phyloP scores from a whole-genome alignment of 2,113 vertebrate species.

The Cygnus buccinator region DNA sequence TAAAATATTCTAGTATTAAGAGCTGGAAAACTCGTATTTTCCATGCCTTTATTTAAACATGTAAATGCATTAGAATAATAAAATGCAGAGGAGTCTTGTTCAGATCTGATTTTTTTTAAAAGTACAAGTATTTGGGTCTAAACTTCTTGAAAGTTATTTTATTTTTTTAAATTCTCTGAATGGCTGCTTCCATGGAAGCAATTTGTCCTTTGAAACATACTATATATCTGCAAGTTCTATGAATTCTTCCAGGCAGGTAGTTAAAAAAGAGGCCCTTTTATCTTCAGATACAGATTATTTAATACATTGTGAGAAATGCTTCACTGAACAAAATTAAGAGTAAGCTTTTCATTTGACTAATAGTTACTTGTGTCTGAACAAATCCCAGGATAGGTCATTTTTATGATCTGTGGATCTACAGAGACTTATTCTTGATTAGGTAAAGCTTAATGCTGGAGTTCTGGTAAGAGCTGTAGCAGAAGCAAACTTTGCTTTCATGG shows the following conservation, averaged over 20 bases:
- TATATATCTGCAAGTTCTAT: neutral
- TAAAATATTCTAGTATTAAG: neutral
- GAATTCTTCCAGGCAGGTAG: neutral
- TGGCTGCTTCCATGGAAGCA: neutral
- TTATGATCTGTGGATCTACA: conserved; percentile 43
- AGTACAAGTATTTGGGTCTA: neutral
- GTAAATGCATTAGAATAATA: neutral
- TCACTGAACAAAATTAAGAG: conserved; percentile 24
- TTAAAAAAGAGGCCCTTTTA: neutral
- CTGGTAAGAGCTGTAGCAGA: neutral
- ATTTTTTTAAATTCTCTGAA: neutral
- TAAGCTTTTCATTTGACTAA: conserved; percentile 45
- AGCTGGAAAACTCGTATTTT: neutral
- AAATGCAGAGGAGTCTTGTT: neutral
- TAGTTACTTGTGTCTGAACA: conserved; percentile 27
- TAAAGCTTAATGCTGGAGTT: neutral
- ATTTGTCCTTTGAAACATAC: neutral
- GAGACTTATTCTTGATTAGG: conserved; percentile 51
- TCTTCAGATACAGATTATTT: conserved; percentile 1
- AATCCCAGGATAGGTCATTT: conserved; percentile 40
- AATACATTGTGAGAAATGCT: neutral
- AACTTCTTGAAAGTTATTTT: neutral
- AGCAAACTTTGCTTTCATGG: neutral
- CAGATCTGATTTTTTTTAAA: neutral
- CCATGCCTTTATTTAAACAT: neutral